Conservation (phyloP, 23 tunicate species). For the Clavelina lepadiformis region DNA sequence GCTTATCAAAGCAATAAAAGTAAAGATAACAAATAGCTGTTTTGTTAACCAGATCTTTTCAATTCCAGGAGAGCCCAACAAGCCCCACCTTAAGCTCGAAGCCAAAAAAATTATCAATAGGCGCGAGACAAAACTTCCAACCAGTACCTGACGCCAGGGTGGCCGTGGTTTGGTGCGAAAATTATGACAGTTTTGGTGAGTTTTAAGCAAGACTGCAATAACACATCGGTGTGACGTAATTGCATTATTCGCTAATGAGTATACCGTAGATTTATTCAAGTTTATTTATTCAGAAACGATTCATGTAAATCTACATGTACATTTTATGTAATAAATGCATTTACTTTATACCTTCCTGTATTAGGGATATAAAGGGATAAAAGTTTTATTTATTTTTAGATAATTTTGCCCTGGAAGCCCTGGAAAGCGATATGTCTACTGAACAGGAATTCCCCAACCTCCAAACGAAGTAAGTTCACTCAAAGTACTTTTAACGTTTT, state of each 20-base stretch:
- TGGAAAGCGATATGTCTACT: slow-evolving; percentile 43
- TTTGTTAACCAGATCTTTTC: too few relatives aligned
- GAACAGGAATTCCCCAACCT: slow-evolving; percentile 3
- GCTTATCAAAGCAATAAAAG: too few relatives aligned
- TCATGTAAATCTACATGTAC: too few relatives aligned
- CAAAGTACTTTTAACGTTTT: not conserved
- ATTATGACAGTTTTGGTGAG: slow-evolving; percentile 84
- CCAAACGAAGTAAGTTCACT: not conserved
- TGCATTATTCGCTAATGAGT: too few relatives aligned
- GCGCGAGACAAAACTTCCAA: slow-evolving; percentile 19
- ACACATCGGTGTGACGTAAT: too few relatives aligned
- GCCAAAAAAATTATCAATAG: slow-evolving; percentile 14
- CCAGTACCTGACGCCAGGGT: slow-evolving; percentile 54
- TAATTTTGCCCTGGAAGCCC: slow-evolving; percentile 27
- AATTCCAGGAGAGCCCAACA: slow-evolving; percentile 81
- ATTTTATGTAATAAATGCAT: too few relatives aligned
- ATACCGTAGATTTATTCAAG: too few relatives aligned
- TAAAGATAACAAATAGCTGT: too few relatives aligned
- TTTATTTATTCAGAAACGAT: too few relatives aligned
- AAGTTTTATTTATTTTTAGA: slow-evolving; percentile 28
- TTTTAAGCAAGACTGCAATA: too few relatives aligned
- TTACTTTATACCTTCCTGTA: too few relatives aligned
- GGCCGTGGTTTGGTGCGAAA: slow-evolving; percentile 85
- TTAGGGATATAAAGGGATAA: too few relatives aligned
- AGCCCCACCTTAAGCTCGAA: slow-evolving; percentile 44